These are phyloP conservation scores for Solen grandis DNA, from an alignment of 1,140 invertebrate species.

Conservation along the genomic window DNA sequence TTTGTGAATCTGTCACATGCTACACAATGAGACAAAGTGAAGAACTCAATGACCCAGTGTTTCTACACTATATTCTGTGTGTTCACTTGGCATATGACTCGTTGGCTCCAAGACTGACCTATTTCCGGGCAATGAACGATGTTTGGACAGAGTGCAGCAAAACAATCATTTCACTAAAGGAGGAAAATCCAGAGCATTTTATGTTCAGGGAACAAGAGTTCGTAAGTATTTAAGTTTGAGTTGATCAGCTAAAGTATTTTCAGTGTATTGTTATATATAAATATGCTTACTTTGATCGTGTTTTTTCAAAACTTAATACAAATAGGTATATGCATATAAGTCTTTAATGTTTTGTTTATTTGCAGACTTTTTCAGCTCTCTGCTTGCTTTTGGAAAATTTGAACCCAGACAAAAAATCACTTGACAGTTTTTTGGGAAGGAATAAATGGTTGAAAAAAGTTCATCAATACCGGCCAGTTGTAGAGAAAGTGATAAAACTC, in stretches of 20 bases:
- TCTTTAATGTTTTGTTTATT: neutral
- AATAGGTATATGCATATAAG: no score
- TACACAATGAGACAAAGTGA: no score
- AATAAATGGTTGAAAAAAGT: no score
- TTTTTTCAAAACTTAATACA: neutral
- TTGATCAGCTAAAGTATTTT: conserved; percentile 1
- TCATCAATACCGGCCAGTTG: no score
- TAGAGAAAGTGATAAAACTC: no score
- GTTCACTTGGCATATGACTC: conserved; percentile 29
- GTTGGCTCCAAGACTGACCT: conserved; percentile 26
- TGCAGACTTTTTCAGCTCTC: conserved; percentile 43
- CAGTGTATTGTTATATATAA: neutral
- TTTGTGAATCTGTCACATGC: no score
- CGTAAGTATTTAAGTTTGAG: no score
- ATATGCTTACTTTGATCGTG: neutral
- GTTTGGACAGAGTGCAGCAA: conserved; percentile 47
- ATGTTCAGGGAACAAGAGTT: no score
- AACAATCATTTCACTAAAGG: neutral
- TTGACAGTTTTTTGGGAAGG: neutral
- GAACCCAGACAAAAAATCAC: neutral
- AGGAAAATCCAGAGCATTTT: conserved; percentile 29
- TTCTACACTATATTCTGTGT: conserved; percentile 1
- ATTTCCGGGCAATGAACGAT: no score
- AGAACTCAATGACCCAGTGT: no score
- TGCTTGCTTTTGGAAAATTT: conserved; percentile 32